Conservation (phyloP, 2,113 vertebrate genomes). For the Spermophilus dauricus region DNA sequence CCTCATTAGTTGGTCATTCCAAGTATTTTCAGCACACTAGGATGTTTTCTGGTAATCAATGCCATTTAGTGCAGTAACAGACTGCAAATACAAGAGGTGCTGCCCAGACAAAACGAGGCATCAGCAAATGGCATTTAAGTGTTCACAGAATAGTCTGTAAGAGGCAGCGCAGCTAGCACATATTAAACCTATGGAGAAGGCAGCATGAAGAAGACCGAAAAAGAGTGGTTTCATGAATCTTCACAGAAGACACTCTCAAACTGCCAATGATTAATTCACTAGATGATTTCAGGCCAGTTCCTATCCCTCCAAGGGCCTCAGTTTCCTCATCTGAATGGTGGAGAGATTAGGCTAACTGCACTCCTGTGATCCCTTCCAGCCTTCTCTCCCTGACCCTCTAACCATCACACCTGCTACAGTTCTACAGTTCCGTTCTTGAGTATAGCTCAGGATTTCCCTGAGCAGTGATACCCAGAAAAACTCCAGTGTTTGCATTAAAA, state of each 20-base stretch:
- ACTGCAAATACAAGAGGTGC: constrained; percentile 48
- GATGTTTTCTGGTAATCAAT: constrained; percentile 65
- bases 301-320: background rate
- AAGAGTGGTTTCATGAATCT: background rate
- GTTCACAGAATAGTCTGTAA: constrained; percentile 27
- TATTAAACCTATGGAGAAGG: background rate
- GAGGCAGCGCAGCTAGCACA: background rate
- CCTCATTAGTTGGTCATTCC: constrained; percentile 82
- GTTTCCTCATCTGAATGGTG: background rate
- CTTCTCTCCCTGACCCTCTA: background rate
- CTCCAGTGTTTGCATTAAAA: background rate
- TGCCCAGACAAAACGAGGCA: constrained; percentile 48
- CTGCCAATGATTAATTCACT: background rate
- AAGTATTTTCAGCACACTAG: constrained; percentile 63
- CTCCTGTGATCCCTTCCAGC: background rate
- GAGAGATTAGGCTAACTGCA: background rate
- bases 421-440: background rate
- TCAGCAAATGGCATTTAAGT: constrained; percentile 38
- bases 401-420: background rate
- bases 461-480: background rate
- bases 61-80: constrained; percentile 44
- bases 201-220: background rate
- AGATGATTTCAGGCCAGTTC: background rate
- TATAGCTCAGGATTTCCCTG: background rate
- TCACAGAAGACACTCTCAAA: background rate